Conservation (phyloP, 2,888 invertebrate species). For the Netelia melanura region DNA sequence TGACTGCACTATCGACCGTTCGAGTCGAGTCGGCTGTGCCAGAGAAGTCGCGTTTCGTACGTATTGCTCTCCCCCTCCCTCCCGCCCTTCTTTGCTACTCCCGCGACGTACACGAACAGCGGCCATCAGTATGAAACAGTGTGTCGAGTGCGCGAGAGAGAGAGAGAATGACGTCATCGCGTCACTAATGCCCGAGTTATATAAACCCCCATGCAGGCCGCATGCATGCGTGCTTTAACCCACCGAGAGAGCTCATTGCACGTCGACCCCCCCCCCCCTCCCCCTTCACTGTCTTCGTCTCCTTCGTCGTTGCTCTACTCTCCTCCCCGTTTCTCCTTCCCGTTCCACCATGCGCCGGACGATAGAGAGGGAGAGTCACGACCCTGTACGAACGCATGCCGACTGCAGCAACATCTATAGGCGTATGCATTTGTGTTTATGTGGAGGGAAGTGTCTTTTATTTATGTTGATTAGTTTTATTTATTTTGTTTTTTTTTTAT, state of each 20-base stretch:
- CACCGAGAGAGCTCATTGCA: conserved; percentile 55
- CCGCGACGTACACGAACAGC: neutral
- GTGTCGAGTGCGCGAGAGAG: conserved; percentile 37
- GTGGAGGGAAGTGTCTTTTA: neutral
- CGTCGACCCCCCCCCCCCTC: conserved; percentile 30
- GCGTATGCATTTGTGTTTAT: conserved; percentile 30
- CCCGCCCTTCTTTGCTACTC: no score
- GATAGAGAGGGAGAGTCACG: conserved; percentile 35
- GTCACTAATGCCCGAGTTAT: conserved; percentile 81
- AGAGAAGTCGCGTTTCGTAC: conserved; percentile 50
- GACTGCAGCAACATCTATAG: conserved; percentile 10
- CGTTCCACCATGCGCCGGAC: neutral
- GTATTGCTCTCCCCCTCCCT: no score
- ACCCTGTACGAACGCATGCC: conserved; percentile 51
- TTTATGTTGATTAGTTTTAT: neutral
- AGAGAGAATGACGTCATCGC: conserved; percentile 77
- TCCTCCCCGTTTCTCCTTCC: neutral
- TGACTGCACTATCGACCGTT: conserved; percentile 69
- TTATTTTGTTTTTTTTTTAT: neutral
- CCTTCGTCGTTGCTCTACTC: neutral
- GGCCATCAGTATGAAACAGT: conserved; percentile 40
- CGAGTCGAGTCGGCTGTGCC: conserved; percentile 38
- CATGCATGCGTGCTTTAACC: conserved; percentile 67
- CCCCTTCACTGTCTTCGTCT: neutral
- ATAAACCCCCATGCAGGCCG: conserved; percentile 80